Conservation (phyloP, 2,888 invertebrate species). For the Heliconius ethilla region DNA sequence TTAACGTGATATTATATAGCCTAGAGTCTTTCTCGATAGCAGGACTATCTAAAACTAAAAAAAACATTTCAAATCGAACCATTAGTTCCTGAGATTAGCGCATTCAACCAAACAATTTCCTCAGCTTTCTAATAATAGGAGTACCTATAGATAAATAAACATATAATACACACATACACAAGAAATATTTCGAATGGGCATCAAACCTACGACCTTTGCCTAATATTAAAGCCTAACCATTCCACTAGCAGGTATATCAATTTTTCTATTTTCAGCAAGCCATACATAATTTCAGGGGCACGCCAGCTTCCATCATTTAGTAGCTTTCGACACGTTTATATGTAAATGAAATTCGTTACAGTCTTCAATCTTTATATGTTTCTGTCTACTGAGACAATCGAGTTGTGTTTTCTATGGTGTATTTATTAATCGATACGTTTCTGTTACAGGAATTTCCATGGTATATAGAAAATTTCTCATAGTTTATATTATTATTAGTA, state of each 20-base stretch:
- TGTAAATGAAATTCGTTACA: slow-evolving; percentile 12
- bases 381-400: neutral
- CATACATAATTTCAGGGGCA: slow-evolving; percentile 14
- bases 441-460: neutral
- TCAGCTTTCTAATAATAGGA: no score
- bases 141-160: neutral
- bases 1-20: no score
- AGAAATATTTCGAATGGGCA: neutral
- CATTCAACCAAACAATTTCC: no score
- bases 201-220: neutral
- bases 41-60: no score
- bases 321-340: slow-evolving; percentile 8
- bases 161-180: neutral
- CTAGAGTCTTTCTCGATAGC: no score
- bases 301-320: slow-evolving; percentile 7
- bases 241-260: neutral
- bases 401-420: no score
- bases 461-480: no score
- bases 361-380: neutral
- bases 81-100: no score
- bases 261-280: slow-evolving; percentile 9
- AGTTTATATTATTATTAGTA: neutral
- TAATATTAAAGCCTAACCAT: neutral
- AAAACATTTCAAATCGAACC: no score
- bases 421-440: neutral